Base-by-base conservation (phyloP, 2,797 vertebrate species). In the Microctenopoma lineatum region DNA sequence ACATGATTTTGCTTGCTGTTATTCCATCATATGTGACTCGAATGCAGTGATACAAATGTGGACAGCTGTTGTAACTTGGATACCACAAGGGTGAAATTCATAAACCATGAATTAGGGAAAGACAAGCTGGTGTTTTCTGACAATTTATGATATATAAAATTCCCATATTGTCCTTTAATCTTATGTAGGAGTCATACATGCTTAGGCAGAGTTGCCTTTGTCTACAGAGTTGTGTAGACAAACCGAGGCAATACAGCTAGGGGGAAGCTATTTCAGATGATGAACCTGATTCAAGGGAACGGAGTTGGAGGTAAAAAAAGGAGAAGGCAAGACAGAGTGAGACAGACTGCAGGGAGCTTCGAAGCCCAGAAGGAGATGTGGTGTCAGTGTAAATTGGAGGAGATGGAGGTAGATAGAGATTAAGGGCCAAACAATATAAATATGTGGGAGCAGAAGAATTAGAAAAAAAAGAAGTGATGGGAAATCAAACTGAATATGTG, bases 211-310 rank as follows among this genome's bases (percentile, higher is more conserved):
- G 68, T 76, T 46, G n/a, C n/a, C n/a, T n/a, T n/a, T n/a, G n/a
- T n/a, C n/a, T n/a, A n/a, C n/a, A 48, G 36, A 29, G 39, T 51
- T 48, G 34, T 58, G 21, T 36, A 36, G 56, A 46, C 2, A 8
- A 16, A 59, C 47, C 26, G 8, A 6, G 15, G 27, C 56, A 15
- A 46, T 4, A 54, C n/a, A 70, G 36, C 54, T 15, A 1, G 44
- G 47, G 61, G 56, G 67, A 67, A 61, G 59, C 29, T 59, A 56
- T 59, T 63, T 65, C 16, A 53, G 42, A 61, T 53, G 51, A 54
- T 80, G 83, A 85, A 53, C 55, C n/a, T 84, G 75, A 89, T 88
- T 63, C 68, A 66, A 73, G 26, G 39, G 45, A 84, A 69, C 60
- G 0, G 66, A 59, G 66, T 63, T 38, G 13, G 44, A 79, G 74